Evolutionary conservation across 2,888 invertebrate species (phyloP).

Genomic region (Cantharis rufa): DNA sequence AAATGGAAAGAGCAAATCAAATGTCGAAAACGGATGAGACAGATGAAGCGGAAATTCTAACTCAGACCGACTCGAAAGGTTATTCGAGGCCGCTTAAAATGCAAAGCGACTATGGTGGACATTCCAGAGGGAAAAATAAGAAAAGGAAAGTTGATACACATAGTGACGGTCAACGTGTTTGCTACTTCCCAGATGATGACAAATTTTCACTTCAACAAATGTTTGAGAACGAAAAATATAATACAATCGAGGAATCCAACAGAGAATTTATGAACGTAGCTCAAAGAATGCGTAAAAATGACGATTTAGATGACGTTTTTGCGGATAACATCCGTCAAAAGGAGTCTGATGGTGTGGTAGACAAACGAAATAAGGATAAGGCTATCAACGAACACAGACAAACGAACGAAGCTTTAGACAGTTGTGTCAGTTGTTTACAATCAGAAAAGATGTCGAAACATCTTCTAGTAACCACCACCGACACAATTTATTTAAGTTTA

Average conservation of each 20-base stretch:
- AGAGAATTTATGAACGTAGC: conserved; percentile 77
- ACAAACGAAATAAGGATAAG: conserved; percentile 64
- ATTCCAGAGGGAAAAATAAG: conserved; percentile 56
- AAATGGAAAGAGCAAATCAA: conserved; percentile 73
- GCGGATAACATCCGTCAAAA: conserved; percentile 75
- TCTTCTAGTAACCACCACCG: conserved; percentile 79
- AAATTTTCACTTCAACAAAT: conserved; percentile 83
- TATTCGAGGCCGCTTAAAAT: conserved; percentile 66
- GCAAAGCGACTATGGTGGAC: conserved; percentile 54
- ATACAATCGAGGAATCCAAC: conserved; percentile 79
- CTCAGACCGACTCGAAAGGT: conserved; percentile 69
- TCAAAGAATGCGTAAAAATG: conserved; percentile 67
- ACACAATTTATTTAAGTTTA: conserved; percentile 81
- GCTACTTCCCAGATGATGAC: conserved; percentile 90
- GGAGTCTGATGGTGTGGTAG: conserved; percentile 64
- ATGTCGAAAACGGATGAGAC: conserved; percentile 32
- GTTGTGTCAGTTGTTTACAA: conserved; percentile 83
- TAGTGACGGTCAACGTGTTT: conserved; percentile 69
- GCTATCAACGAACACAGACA: conserved; percentile 76
- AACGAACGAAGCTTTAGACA: conserved; percentile 72
- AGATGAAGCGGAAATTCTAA: conserved; percentile 67
- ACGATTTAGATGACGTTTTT: conserved; percentile 86
- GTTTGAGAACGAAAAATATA: conserved; percentile 82
- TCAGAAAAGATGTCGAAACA: conserved; percentile 81
- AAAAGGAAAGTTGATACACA: conserved; percentile 73